Evolutionary conservation across 2,113 vertebrate genomes (phyloP).

Genomic region (Pongo abelii): DNA sequence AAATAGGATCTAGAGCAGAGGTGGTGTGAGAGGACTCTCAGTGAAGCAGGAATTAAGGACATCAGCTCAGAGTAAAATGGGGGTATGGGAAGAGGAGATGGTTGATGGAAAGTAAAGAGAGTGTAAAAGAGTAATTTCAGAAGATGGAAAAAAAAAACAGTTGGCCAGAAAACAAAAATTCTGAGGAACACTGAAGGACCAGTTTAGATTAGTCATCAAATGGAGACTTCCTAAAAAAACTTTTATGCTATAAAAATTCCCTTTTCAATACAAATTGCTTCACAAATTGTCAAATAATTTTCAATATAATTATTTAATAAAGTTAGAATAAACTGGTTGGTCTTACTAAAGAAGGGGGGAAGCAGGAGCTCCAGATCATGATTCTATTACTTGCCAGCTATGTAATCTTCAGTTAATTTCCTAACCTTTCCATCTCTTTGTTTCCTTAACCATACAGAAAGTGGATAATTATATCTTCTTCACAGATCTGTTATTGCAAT

Average conservation of each 20-base stretch:
- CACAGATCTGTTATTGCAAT: neutral
- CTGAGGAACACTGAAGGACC: neutral
- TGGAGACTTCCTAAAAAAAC: constrained; percentile 6
- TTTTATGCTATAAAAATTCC: neutral
- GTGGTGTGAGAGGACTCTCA: neutral
- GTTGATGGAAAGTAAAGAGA: neutral
- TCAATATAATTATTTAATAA: constrained; percentile 31
- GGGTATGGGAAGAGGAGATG: neutral
- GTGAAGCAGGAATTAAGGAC: neutral
- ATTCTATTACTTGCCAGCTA: neutral
- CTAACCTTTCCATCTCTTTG: constrained; percentile 5
- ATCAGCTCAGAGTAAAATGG: neutral
- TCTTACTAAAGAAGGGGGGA: neutral
- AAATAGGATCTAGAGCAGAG: neutral
- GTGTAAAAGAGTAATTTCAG: neutral
- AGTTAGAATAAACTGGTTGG: neutral
- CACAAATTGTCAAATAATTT: neutral
- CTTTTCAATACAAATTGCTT: constrained; percentile 25
- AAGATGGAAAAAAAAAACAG: neutral
- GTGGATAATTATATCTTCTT: constrained; percentile 16
- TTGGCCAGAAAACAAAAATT: constrained; percentile 11
- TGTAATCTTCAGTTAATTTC: neutral
- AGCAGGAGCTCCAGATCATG: neutral
- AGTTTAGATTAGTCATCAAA: constrained; percentile 25
- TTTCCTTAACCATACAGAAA: constrained; percentile 1